Conservation (phyloP, 2,113 vertebrate genomes). For the Chrysochloris asiatica region DNA sequence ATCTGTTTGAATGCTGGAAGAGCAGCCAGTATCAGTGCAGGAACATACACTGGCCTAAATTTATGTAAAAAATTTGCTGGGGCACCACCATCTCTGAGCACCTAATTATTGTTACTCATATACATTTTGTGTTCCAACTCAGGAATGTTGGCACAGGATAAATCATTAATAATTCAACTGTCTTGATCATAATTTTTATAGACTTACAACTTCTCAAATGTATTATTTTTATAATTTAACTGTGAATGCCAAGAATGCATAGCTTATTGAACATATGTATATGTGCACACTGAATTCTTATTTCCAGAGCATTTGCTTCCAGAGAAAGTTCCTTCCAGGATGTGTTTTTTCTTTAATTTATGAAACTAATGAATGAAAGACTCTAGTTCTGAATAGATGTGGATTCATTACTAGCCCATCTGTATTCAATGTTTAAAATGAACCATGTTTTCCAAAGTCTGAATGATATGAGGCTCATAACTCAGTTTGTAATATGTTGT, state of each 20-base stretch:
- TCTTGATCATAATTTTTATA: background rate
- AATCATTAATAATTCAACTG: background rate
- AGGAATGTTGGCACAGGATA: background rate
- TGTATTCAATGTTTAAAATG: conserved; percentile 22
- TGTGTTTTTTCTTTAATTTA: background rate
- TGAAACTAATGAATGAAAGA: background rate
- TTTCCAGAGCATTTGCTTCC: background rate
- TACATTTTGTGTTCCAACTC: background rate
- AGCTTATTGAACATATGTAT: background rate
- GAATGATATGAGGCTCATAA: conserved; percentile 45
- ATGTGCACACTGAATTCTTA: background rate
- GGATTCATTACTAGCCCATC: background rate
- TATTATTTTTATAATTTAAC: background rate
- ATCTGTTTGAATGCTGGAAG: background rate
- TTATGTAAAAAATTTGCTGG: background rate
- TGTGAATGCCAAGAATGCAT: background rate
- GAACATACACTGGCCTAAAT: background rate
- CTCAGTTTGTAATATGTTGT: conserved; percentile 48
- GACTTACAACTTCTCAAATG: background rate
- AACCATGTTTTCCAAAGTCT: conserved; percentile 33
- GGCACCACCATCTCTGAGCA: background rate
- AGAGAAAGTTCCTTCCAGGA: background rate
- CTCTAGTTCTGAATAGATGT: background rate
- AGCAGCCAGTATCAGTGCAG: background rate
- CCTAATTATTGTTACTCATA: background rate